Conservation (phyloP, 1,140 invertebrate genomes). For the Scaptodrosophila lebanonensis region DNA sequence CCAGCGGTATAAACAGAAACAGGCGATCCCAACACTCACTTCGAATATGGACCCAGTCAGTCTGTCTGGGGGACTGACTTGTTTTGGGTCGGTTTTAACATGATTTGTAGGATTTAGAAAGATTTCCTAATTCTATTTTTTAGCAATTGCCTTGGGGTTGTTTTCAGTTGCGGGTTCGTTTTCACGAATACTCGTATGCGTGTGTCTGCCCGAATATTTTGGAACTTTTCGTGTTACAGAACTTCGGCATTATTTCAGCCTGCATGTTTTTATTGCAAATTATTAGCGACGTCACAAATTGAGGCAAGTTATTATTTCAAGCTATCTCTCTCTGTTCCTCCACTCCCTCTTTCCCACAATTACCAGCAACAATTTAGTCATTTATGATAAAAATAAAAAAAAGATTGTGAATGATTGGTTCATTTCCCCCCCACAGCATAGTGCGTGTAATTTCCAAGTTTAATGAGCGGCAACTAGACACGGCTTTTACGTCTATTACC, state of each 20-base stretch:
- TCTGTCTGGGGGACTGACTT: slow-evolving; percentile 7
- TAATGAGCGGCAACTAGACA: slow-evolving; percentile 18
- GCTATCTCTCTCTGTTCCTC: too few relatives aligned
- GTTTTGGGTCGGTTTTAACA: slow-evolving; percentile 63
- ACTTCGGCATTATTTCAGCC: too few relatives aligned
- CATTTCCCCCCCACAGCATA: too few relatives aligned
- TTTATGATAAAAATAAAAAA: slow-evolving; percentile 17
- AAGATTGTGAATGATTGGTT: too few relatives aligned
- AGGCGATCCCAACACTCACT: slow-evolving; percentile 30
- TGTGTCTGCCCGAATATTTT: neutral
- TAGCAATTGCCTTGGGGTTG: slow-evolving; percentile 40
- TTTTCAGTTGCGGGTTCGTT: slow-evolving; percentile 10
- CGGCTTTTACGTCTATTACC: neutral
- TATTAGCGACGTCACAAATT: too few relatives aligned
- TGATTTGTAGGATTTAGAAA: slow-evolving; percentile 74
- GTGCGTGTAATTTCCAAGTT: slow-evolving; percentile 30
- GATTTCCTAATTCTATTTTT: slow-evolving; percentile 75
- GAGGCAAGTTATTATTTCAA: too few relatives aligned
- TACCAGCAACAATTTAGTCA: slow-evolving; percentile 41
- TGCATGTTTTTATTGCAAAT: too few relatives aligned
- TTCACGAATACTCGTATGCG: too few relatives aligned
- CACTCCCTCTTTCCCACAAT: too few relatives aligned
- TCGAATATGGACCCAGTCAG: too few relatives aligned
- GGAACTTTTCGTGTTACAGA: too few relatives aligned
- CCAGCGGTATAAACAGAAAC: slow-evolving; percentile 61